Evolutionary conservation across 2,888 invertebrate species (phyloP).

Genomic region (Rhagonycha lutea): DNA sequence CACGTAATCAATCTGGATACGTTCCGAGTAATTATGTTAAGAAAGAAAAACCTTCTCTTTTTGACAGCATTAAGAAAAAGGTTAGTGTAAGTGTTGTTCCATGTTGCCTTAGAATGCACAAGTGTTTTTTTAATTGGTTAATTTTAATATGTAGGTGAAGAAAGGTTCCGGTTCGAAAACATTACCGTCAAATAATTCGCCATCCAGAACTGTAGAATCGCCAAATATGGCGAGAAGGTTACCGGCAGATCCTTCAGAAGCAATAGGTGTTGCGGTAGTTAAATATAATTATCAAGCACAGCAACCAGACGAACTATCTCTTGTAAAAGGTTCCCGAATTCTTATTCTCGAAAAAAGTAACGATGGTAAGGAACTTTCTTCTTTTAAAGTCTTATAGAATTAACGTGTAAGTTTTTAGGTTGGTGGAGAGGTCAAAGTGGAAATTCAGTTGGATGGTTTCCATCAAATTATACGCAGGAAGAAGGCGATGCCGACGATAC

Average conservation of each 20-base stretch:
- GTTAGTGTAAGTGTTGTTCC: slow-evolving; percentile 44
- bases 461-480: slow-evolving; percentile 97
- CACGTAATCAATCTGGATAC: slow-evolving; percentile 92
- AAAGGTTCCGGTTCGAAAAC: slow-evolving; percentile 80
- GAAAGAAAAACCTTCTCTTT: slow-evolving; percentile 93
- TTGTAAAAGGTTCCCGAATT: slow-evolving; percentile 93
- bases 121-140: neutral
- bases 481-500: slow-evolving; percentile 86
- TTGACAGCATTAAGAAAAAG: slow-evolving; percentile 91
- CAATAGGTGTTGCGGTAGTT: slow-evolving; percentile 86
- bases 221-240: slow-evolving; percentile 75
- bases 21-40: slow-evolving; percentile 99
- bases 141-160: slow-evolving; percentile 51
- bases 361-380: slow-evolving; percentile 64
- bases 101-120: neutral
- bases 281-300: slow-evolving; percentile 96
- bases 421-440: slow-evolving; percentile 97
- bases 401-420: slow-evolving; percentile 42
- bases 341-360: slow-evolving; percentile 96
- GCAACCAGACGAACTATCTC: slow-evolving; percentile 92
- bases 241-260: slow-evolving; percentile 84
- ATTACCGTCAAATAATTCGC: slow-evolving; percentile 81
- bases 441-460: slow-evolving; percentile 86
- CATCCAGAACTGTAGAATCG: slow-evolving; percentile 76
- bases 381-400: neutral